Base-by-base conservation (phyloP, 2,797 vertebrate species). In the Epinephelus malabaricus region DNA sequence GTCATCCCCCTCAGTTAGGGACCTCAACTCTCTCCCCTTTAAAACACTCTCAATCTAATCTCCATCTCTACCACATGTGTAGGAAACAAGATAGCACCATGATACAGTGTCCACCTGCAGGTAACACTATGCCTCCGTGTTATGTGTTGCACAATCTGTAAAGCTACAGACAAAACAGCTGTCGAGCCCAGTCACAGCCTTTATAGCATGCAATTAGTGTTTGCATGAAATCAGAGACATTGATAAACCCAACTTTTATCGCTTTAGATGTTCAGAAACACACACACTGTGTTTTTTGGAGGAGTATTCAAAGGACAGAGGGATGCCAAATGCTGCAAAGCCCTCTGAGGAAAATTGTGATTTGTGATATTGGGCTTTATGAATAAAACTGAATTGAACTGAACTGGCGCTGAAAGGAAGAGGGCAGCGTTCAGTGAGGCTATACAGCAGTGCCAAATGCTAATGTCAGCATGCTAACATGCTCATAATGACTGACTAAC, bases 1-100 rank as follows among this genome's bases (percentile, higher is more conserved):
- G 55, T 27, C 71, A 50, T 4, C 81, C 70, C 58, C 58, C 58
- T 61, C 47, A 66, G 75, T 79, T 69, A 88, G 75, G 21, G 59
- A 65, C 74, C 83, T 80, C 51, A 54, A 6, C 14, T 45, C 60
- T 34, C 45, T 56, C 17, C 38, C 27, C 38, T 38, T 73, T 61
- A 62, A 73, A 78, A 45, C 61, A 58, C 80, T n/a, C n/a, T 43
- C 53, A 53, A 79, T 88, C 87, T 91, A 65, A 92, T 92, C 91
- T 88, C 59, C 73, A 87, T 88, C 86, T 92, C 51, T 1, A 53
- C 55, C 69, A 47, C 62, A 69, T 76, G 72, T 83, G 72, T 66
- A 84, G 72, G 53, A 87, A 89, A 84, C 69, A 70, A 78, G 73
- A 65, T 27, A 50, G 54, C 27, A 58, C 40, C 19, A 73, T n/a